Evolutionary conservation across 2,797 vertebrate genomes (phyloP).

Genomic region (Liasis olivaceus): DNA sequence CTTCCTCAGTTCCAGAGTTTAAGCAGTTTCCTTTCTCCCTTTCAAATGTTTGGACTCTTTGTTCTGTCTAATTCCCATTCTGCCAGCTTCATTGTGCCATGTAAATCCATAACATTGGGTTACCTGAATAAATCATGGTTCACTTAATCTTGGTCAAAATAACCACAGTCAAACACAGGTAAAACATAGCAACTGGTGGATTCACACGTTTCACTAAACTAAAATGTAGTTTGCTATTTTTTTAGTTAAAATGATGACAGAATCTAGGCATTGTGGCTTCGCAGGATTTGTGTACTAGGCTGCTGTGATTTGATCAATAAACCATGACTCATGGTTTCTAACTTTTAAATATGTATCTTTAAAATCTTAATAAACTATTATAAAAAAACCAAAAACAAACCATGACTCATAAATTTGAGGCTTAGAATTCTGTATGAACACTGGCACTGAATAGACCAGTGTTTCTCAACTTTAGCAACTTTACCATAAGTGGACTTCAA

Average conservation of each 20-base stretch:
- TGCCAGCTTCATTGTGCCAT: background rate
- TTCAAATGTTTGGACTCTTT: background rate
- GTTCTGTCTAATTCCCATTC: background rate
- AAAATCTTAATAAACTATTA: too few species aligned
- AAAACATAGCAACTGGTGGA: background rate
- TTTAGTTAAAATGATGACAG: background rate
- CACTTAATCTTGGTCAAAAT: background rate
- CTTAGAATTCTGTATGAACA: background rate
- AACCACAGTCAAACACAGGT: background rate
- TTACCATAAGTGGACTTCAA: too few species aligned
- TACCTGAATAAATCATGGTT: background rate
- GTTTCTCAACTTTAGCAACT: too few species aligned
- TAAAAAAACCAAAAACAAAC: background rate
- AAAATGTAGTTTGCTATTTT: background rate
- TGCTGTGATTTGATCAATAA: background rate
- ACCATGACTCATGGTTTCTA: background rate
- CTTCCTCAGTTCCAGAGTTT: background rate
- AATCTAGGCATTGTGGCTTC: background rate
- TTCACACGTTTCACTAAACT: background rate
- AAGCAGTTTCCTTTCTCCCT: background rate
- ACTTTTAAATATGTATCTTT: too few species aligned
- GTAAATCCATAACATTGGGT: background rate
- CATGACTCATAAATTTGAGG: background rate
- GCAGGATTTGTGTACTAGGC: background rate
- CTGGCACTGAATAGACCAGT: background rate